Conservation (phyloP, 1,140 invertebrate genomes). For the Drosophila sp. region DNA sequence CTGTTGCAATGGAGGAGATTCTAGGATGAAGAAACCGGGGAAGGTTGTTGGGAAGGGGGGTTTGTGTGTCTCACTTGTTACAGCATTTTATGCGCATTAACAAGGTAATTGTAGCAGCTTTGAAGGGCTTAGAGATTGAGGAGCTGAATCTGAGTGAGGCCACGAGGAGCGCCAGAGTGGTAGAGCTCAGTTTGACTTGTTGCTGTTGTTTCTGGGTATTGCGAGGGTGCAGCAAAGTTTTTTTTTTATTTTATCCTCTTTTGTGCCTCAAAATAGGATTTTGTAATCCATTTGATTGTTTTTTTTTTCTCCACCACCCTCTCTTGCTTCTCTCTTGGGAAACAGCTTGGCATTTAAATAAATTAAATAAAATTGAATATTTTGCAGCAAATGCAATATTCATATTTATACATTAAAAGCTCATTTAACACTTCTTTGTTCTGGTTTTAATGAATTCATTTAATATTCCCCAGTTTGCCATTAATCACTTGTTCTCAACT, state of each 20-base stretch:
- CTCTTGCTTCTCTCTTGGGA: background rate
- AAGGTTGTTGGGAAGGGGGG: constrained; percentile 5
- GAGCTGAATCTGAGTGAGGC: background rate
- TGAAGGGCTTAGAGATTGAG: constrained; percentile 44
- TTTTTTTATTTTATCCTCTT: background rate
- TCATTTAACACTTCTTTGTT: constrained; percentile 5
- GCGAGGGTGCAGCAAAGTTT: constrained; percentile 1
- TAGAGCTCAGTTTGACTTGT: constrained; percentile 16
- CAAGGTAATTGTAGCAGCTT: constrained; percentile 71
- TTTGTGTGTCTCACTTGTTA: constrained; percentile 55
- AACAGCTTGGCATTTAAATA: constrained; percentile 7
- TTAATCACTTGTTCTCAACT: constrained; percentile 1
- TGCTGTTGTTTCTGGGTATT: constrained; percentile 5
- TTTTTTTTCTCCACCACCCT: background rate
- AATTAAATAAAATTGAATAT: background rate
- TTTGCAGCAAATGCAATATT: background rate
- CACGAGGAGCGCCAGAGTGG: background rate
- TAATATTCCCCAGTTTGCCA: background rate
- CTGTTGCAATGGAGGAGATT: constrained; percentile 17
- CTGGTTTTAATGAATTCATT: background rate
- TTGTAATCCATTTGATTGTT: constrained; percentile 10
- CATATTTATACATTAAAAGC: constrained; percentile 3
- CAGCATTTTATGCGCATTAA: constrained; percentile 66
- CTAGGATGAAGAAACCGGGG: background rate
- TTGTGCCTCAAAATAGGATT: constrained; percentile 6